Evolutionary conservation across 2,113 vertebrate species (phyloP), one percentile per base, ranked within the genome.

Genomic region (Anguilla rostrata): DNA sequence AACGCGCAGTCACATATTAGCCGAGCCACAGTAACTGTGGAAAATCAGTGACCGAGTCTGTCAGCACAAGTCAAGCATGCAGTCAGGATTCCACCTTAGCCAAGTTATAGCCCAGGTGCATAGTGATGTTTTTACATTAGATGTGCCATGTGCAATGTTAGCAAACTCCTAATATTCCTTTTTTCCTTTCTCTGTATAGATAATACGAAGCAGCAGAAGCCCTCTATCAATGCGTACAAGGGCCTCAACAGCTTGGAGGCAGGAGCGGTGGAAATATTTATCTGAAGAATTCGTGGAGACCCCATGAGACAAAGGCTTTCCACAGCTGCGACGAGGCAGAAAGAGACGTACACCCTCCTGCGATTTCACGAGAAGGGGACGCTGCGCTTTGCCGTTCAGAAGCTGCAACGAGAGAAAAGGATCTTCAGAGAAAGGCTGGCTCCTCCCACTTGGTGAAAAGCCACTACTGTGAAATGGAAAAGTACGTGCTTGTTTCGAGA

Each of bases 201-300:
- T 60, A 16, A 83, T 81, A 71, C 78, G 0, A 90, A 92, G 86
- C 91, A 92, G 81, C 86, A n/a, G 8, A 87, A 84, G 83, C 86
- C 87, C n/a, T 46, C 86, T 0, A 85, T 87, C 80, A 89, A 87
- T 86, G 86, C 86, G 29, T 81, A 86, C 46, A 92, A 88, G 87
- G 92, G 85, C 89, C 85, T 78, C 78, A 87, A 84, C 53, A 43
- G 88, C 57, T 86, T 88, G 0, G 93, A 93, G 0, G 53, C 87
- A 2, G 94, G 95, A 1, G 82, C 94, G 53, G 92, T 96, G 39
- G 96, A 96, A 90, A 95, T 96, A 86, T 95, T 96, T 85, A 96
- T 96, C 71, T 96, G 90, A 95, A 87, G 5, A 56, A 16, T 15
- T 26, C 80, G 78, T 39, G 18, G 34, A 84, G 22, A 56, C 41